A percentile compares a stretch with the other conserved stretches of the same genome.
Conservation (phyloP, 2,888 invertebrate genomes). For the Theretra japonica region DNA sequence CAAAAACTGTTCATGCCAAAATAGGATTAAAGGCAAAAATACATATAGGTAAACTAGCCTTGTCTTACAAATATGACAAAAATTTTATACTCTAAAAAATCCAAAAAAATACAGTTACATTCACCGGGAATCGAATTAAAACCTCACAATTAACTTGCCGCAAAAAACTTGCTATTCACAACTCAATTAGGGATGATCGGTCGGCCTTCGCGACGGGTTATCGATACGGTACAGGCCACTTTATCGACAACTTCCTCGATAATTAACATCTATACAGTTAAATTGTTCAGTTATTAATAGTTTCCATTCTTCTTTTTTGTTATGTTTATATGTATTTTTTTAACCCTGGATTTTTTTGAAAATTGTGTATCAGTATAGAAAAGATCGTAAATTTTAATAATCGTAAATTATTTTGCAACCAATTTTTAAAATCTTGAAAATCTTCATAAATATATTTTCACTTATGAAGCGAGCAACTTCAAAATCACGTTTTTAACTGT, state of each 20-base stretch:
- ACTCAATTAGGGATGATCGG: constrained; percentile 14
- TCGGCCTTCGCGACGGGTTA: constrained; percentile 13
- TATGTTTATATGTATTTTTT: background rate
- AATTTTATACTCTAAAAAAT: background rate
- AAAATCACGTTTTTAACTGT: background rate
- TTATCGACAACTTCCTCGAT: constrained; percentile 11
- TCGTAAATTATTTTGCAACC: too few relatives aligned
- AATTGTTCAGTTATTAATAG: constrained; percentile 8
- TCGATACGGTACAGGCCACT: constrained; percentile 23
- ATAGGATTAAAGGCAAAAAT: too few relatives aligned
- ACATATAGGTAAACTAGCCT: too few relatives aligned
- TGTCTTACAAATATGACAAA: background rate
- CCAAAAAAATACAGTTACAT: background rate
- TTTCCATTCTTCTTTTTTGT: background rate
- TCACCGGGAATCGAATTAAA: background rate
- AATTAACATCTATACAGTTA: constrained; percentile 13
- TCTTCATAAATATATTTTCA: too few relatives aligned
- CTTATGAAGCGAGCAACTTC: background rate
- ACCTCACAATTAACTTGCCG: background rate
- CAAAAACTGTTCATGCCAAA: too few relatives aligned
- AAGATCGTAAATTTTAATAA: too few relatives aligned
- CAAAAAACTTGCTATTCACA: background rate
- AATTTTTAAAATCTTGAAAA: too few relatives aligned
- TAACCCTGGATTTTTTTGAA: too few relatives aligned
- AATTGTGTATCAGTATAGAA: too few relatives aligned